Conservation (phyloP, 2,113 vertebrate species). For the Macquaria australasica region DNA sequence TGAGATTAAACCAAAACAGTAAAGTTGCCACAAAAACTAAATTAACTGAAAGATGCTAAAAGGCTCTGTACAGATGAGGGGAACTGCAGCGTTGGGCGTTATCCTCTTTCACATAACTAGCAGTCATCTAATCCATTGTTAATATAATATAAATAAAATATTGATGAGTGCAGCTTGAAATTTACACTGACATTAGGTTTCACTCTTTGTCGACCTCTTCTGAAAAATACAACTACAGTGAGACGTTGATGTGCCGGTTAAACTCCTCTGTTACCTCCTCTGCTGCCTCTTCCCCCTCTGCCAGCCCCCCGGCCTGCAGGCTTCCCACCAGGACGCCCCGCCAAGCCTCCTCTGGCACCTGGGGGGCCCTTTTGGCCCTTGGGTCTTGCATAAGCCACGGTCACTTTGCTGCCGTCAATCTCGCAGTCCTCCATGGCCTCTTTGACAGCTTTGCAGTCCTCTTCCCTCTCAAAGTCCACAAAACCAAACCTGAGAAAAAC, state of each 20-base stretch:
- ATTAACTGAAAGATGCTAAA: not conserved
- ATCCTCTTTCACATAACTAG: not conserved
- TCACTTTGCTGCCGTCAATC: constrained; percentile 93
- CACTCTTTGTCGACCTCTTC: not conserved
- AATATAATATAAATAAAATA: not conserved
- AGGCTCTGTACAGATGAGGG: no score
- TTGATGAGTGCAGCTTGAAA: not conserved
- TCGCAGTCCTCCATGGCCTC: constrained; percentile 92
- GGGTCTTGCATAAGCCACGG: constrained; percentile 88
- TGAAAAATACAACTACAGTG: not conserved
- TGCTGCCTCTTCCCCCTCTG: constrained; percentile 45
- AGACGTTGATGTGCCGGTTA: not conserved
- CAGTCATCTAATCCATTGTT: not conserved
- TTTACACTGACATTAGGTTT: not conserved
- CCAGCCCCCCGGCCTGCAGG: constrained; percentile 49
- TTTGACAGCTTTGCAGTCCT: constrained; percentile 91
- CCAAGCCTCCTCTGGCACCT: not conserved
- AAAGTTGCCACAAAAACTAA: not conserved
- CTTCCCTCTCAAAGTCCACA: constrained; percentile 91
- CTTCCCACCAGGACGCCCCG: not conserved
- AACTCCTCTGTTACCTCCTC: constrained; percentile 33
- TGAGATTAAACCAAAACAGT: not conserved
- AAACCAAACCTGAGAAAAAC: constrained; percentile 90
- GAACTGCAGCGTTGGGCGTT: not conserved
- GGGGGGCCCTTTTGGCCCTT: constrained; percentile 79